Conservation (phyloP, 2,888 invertebrate genomes). For the Dexiosoma caninum region DNA sequence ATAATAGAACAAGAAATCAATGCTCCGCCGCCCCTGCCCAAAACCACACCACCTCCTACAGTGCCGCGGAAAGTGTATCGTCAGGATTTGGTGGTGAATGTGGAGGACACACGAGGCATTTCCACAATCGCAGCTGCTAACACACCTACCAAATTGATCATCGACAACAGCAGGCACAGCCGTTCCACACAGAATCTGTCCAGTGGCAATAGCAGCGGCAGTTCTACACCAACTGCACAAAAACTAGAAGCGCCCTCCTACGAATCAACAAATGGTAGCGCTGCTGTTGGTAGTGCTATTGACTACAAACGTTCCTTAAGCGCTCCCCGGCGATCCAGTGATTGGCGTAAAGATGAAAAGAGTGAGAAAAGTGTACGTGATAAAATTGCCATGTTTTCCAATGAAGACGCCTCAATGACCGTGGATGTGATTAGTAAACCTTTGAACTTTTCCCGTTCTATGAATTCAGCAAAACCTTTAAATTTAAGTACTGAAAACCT, state of each 20-base stretch:
- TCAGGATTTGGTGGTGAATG: slow-evolving; percentile 76
- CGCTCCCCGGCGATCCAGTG: slow-evolving; percentile 73
- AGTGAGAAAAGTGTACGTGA: slow-evolving; percentile 90
- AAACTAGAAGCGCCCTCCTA: slow-evolving; percentile 62
- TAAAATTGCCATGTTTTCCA: slow-evolving; percentile 92
- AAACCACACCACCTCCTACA: slow-evolving; percentile 76
- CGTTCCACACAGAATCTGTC: slow-evolving; percentile 67
- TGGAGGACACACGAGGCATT: slow-evolving; percentile 71
- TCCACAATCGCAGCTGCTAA: slow-evolving; percentile 42
- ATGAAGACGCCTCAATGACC: slow-evolving; percentile 71
- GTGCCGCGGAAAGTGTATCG: slow-evolving; percentile 77
- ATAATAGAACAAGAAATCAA: slow-evolving; percentile 39
- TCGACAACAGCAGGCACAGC: slow-evolving; percentile 67
- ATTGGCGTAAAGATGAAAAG: slow-evolving; percentile 85
- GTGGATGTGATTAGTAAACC: slow-evolving; percentile 48
- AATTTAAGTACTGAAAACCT: slow-evolving; percentile 77
- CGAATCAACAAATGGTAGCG: slow-evolving; percentile 10
- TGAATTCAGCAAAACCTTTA: slow-evolving; percentile 70
- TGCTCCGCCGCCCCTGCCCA: slow-evolving; percentile 75
- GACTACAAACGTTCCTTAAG: slow-evolving; percentile 75
- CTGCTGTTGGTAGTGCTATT: not conserved
- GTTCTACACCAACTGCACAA: slow-evolving; percentile 63
- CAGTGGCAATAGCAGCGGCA: slow-evolving; percentile 61
- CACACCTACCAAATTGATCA: slow-evolving; percentile 64
- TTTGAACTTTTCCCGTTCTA: slow-evolving; percentile 64